These are phyloP conservation scores for Gadopsis bispinosus DNA, from an alignment of 2,797 vertebrate species.

Conservation along the genomic window DNA sequence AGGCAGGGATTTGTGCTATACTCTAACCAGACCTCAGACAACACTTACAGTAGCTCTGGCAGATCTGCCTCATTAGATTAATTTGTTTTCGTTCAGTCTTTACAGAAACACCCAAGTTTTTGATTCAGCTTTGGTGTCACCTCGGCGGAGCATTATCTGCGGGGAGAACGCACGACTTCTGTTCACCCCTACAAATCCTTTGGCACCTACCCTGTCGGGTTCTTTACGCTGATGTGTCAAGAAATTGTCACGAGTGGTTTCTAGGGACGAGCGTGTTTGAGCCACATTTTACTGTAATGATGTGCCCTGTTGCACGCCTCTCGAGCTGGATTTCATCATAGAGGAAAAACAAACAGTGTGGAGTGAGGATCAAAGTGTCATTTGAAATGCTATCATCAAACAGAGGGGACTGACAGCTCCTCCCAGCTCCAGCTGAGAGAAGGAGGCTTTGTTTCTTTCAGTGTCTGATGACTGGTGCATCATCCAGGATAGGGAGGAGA, in stretches of 20 bases:
- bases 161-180: slow-evolving; percentile 34
- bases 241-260: slow-evolving; percentile 59
- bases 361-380: slow-evolving; percentile 82
- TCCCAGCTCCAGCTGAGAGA: slow-evolving; percentile 73
- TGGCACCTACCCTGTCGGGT: slow-evolving; percentile 45
- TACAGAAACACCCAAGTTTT: slow-evolving; percentile 28
- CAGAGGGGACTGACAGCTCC: slow-evolving; percentile 76
- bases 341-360: slow-evolving; percentile 78
- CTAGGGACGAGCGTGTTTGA: slow-evolving; percentile 68
- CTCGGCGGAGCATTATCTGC: slow-evolving; percentile 29
- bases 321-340: slow-evolving; percentile 81
- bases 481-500: slow-evolving; percentile 33
- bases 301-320: slow-evolving; percentile 78
- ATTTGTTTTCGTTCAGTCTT: slow-evolving; percentile 49
- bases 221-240: slow-evolving; percentile 49
- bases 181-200: slow-evolving; percentile 35
- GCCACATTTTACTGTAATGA: slow-evolving; percentile 74
- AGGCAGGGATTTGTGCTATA: slow-evolving; percentile 30
- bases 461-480: slow-evolving; percentile 58
- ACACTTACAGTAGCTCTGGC: slow-evolving; percentile 38
- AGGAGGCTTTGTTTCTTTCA: slow-evolving; percentile 68
- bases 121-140: slow-evolving; percentile 46
- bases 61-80: slow-evolving; percentile 61
- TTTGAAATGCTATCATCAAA: slow-evolving; percentile 83
- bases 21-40: slow-evolving; percentile 28